Evolutionary conservation across 2,113 vertebrate species (phyloP).

Genomic region (Setophaga coronata): DNA sequence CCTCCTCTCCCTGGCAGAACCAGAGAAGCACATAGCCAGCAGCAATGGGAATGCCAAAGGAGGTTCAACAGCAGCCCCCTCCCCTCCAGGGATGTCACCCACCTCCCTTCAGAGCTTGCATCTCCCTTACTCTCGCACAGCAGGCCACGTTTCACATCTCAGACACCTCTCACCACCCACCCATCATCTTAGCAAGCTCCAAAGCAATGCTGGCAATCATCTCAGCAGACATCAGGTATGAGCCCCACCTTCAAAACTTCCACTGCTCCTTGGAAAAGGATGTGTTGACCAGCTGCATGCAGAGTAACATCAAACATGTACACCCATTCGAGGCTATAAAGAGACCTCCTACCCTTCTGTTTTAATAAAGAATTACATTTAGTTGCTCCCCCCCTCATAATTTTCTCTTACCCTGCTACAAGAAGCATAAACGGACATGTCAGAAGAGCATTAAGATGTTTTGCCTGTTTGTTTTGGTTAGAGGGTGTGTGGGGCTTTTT

Average conservation of each 20-base stretch:
- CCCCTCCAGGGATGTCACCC: accelerated
- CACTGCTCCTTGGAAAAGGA: not conserved
- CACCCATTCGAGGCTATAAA: not conserved
- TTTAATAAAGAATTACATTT: not conserved
- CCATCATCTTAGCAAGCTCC: not conserved
- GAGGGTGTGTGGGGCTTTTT: not conserved
- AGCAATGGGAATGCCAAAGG: not conserved
- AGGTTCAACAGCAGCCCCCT: not conserved
- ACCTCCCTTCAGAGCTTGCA: not conserved
- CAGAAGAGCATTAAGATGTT: not conserved
- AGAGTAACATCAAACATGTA: not conserved
- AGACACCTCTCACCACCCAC: not conserved
- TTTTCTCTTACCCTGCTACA: not conserved
- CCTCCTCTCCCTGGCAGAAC: not conserved
- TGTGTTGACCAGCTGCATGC: not conserved
- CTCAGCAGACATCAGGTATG: not conserved
- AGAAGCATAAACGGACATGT: not conserved
- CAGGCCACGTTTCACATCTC: not conserved
- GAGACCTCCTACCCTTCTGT: not conserved
- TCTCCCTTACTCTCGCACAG: accelerated
- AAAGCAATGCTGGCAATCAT: not conserved
- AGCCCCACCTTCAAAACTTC: not conserved
- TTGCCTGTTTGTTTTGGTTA: conserved; percentile 19
- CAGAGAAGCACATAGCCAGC: not conserved
- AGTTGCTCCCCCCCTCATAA: not conserved